These are phyloP conservation scores for Forbesichthys papilliferus DNA, from an alignment of 2,113 vertebrate species.

Conservation along the genomic window DNA sequence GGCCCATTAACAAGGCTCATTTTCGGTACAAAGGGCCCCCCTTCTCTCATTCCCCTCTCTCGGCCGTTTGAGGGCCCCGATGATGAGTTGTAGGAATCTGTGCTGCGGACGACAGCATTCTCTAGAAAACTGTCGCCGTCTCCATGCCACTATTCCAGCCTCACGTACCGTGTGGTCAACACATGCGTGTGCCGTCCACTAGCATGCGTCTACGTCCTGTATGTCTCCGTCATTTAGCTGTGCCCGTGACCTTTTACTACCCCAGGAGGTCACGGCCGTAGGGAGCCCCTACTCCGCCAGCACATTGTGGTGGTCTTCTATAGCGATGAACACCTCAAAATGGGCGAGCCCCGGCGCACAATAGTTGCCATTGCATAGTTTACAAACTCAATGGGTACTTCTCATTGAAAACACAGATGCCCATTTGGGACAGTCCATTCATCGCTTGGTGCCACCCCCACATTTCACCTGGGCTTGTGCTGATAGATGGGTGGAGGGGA, in stretches of 20 bases:
- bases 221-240: conserved; percentile 36
- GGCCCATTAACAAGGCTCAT: conserved; percentile 82
- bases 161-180: too few species aligned
- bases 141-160: too few species aligned
- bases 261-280: background rate
- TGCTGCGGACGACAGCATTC: too few species aligned
- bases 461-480: conserved; percentile 41
- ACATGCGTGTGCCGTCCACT: too few species aligned
- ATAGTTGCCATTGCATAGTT: conserved; percentile 49
- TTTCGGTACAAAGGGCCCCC: conserved; percentile 63
- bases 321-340: conserved; percentile 58
- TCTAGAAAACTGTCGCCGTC: too few species aligned
- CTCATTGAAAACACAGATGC: conserved; percentile 61
- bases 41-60: conserved; percentile 29
- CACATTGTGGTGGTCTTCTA: conserved; percentile 61
- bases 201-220: background rate
- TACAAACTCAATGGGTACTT: conserved; percentile 51
- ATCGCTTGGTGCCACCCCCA: conserved; percentile 39
- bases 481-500: conserved; percentile 38
- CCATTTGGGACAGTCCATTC: conserved; percentile 65
- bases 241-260: too few species aligned
- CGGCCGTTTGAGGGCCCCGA: too few species aligned
- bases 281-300: conserved; percentile 66
- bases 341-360: conserved; percentile 53
- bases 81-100: too few species aligned